Base-by-base conservation (phyloP, 1,140 invertebrate species). In the Diabrotica undecimpunctata region DNA sequence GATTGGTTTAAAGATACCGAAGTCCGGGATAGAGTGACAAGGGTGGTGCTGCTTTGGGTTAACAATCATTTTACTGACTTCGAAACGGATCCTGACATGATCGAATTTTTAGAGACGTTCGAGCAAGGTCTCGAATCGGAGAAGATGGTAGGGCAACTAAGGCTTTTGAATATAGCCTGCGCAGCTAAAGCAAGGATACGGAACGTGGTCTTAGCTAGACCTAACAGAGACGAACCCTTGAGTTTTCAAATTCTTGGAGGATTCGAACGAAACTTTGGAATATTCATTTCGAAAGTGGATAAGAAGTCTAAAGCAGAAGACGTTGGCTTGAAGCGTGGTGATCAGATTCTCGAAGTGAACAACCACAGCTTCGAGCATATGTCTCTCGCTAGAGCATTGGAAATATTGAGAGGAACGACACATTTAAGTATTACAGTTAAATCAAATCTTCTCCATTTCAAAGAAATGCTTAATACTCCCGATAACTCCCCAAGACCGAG, bases 1-100 rank as follows among this genome's bases (percentile, higher is more conserved):
- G 84, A 91, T 62, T 98, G 96, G 96, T 95, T 95, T 75, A 85
- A 87, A 51, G 92, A 96, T 77, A 80, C 87, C 5, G 82, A 85
- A 58, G 86, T 93, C 6, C 82, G 95, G 58, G 95, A 98, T 78
- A 84, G 94, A 76, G 95, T 99, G 0, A 97, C 96, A 0, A 83
- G 96, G 62, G 95, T 99, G 0, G 92, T 99, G 0, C 81, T 99
- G 3, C 82, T 98, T 0, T 99, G 97, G 97, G 96, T 99, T 0
- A 99, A 98, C 78, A 99, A 98, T 80, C 97, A 99, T 82, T 99
- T 99, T 76, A 98, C 96, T 35, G 97, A 99, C 79, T 99, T 99
- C 82, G 97, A 99, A 81, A 96, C 90, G 6, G 92, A 97, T 82
- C 89, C 93, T 37, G 87, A 88, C 41, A 97, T 99, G 95, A 97